Conservation (phyloP, 2,888 invertebrate genomes). For the Drosophila putrida region DNA sequence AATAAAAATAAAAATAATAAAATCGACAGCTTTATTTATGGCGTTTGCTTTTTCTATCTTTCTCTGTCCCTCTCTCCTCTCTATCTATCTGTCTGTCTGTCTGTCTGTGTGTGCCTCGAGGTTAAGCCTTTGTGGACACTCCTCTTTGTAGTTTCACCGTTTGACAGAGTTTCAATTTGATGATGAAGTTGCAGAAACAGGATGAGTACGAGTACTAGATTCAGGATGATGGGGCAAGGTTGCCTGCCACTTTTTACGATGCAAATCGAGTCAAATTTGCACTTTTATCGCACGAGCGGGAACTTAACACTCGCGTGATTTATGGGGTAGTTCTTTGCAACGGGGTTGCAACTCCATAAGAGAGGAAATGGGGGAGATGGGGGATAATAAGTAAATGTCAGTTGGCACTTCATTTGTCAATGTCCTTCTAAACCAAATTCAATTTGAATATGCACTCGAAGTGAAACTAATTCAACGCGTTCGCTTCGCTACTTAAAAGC, state of each 20-base stretch:
- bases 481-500: constrained; percentile 52
- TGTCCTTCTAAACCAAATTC: constrained; percentile 64
- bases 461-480: constrained; percentile 16
- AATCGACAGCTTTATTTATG: constrained; percentile 56
- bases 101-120: not conserved
- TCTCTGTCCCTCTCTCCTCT: not conserved
- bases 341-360: not conserved
- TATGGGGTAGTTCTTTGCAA: constrained; percentile 42
- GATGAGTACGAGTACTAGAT: constrained; percentile 16
- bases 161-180: constrained; percentile 59
- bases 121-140: constrained; percentile 47
- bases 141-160: constrained; percentile 65
- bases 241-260: constrained; percentile 69
- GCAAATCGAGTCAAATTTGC: constrained; percentile 79
- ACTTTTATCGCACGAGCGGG: constrained; percentile 73
- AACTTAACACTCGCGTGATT: constrained; percentile 73
- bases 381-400: constrained; percentile 71
- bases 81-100: not conserved
- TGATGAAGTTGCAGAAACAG: constrained; percentile 21
- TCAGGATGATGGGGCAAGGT: constrained; percentile 21
- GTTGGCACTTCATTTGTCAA: constrained; percentile 80
- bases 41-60: constrained; percentile 42
- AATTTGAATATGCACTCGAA: constrained; percentile 67
- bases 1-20: constrained; percentile 60
- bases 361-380: too few species aligned